Percentiles rank a stretch among this genome's conserved stretches.
Conservation (phyloP, 2,888 invertebrate genomes). For the Gymnoscelis rufifasciata region DNA sequence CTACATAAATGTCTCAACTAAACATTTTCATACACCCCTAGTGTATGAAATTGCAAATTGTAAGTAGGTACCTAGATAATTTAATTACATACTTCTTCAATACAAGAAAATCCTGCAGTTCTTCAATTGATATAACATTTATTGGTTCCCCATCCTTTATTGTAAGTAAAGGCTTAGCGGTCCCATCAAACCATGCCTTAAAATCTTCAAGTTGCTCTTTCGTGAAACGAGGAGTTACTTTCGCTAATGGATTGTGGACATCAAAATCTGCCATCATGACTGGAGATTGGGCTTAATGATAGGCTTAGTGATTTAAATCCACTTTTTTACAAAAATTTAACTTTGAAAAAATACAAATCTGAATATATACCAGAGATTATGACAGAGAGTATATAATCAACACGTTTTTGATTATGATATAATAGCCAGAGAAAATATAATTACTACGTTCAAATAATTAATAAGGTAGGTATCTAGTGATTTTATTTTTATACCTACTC, state of each 20-base stretch:
- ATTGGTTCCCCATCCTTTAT: constrained; percentile 48
- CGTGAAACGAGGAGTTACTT: constrained; percentile 47
- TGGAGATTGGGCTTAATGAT: not conserved
- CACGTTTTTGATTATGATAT: too few relatives aligned
- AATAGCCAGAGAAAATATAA: too few relatives aligned
- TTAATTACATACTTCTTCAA: constrained; percentile 51
- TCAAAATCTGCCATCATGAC: constrained; percentile 46
- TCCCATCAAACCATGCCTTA: constrained; percentile 53
- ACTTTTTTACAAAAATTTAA: not conserved
- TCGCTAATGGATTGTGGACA: constrained; percentile 46
- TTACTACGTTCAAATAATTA: too few relatives aligned
- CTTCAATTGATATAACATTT: constrained; percentile 55
- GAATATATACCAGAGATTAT: not conserved
- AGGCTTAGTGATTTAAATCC: too few relatives aligned
- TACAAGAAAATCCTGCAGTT: constrained; percentile 50
- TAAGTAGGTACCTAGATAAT: not conserved
- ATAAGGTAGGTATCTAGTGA: too few relatives aligned
- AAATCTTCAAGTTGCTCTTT: constrained; percentile 54
- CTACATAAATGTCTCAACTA: not conserved
- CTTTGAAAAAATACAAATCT: not conserved
- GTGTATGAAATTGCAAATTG: too few relatives aligned
- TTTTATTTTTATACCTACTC: too few relatives aligned
- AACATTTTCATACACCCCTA: not conserved
- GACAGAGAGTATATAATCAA: not conserved
- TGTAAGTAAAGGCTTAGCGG: constrained; percentile 45